These are phyloP conservation scores for Corbicula japonica DNA, from an alignment of 2,888 invertebrate genomes.

Conservation along the genomic window DNA sequence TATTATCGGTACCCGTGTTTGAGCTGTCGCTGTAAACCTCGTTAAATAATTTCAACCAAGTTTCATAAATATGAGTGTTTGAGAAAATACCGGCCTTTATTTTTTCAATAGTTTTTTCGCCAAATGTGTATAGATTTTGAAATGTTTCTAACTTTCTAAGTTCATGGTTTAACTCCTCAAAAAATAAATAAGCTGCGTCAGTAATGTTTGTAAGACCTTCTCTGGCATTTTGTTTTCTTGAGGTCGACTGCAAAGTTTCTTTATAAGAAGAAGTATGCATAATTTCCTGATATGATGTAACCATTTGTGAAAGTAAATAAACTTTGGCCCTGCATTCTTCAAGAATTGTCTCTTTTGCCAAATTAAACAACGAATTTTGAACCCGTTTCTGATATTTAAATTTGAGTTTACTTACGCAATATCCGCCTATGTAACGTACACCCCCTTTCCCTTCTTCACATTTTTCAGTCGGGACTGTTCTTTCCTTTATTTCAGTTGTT, in stretches of 20 bases:
- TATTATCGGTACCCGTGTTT: no score
- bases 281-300: background rate
- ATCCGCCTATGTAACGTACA: conserved; percentile 15
- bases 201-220: conserved; percentile 16
- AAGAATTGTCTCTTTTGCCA: background rate
- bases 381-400: conserved; percentile 6
- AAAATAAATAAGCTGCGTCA: conserved; percentile 18
- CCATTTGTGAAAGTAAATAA: no score
- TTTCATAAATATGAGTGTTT: background rate
- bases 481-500: background rate
- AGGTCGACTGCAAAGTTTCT: conserved; percentile 1
- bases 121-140: background rate
- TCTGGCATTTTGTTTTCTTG: conserved; percentile 15
- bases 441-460: conserved; percentile 22
- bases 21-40: no score
- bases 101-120: conserved; percentile 1
- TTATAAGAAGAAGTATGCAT: background rate
- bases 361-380: conserved; percentile 1
- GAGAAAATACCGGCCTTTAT: background rate
- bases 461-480: conserved; percentile 8
- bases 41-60: no score
- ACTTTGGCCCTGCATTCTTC: no score
- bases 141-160: conserved; percentile 16
- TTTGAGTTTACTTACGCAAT: conserved; percentile 18
- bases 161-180: background rate